phyloP scores from a whole-genome alignment of 2,888 invertebrate genomes.

The Caenorhabditis plicata region DNA sequence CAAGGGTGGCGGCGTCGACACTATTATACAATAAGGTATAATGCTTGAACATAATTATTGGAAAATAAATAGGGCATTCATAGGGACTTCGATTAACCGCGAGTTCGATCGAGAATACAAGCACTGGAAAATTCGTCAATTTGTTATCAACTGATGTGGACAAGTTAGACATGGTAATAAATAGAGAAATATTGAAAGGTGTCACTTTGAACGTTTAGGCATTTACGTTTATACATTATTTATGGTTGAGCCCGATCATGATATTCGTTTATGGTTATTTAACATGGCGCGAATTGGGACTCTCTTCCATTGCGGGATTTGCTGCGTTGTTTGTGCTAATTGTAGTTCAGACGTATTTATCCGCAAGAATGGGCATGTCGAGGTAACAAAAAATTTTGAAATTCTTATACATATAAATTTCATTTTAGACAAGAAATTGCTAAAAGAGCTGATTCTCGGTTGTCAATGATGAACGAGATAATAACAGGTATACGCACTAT shows the following conservation, averaged over 20 bases:
- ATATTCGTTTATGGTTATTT: conserved; percentile 79
- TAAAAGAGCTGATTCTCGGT: conserved; percentile 82
- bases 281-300: conserved; percentile 73
- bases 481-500: conserved; percentile 89
- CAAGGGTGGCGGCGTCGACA: conserved; percentile 80
- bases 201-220: no score
- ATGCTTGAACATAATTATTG: no score
- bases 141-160: conserved; percentile 93
- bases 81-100: conserved; percentile 79
- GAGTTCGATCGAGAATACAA: conserved; percentile 81
- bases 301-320: conserved; percentile 15
- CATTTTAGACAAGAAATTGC: conserved; percentile 79
- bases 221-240: conserved; percentile 83
- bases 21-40: conserved; percentile 84
- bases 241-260: conserved; percentile 87
- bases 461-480: conserved; percentile 91
- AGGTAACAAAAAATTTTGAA: conserved; percentile 28
- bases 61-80: no score
- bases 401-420: neutral
- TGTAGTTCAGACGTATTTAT: conserved; percentile 77
- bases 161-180: conserved; percentile 78
- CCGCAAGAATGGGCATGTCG: conserved; percentile 66
- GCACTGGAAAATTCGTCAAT: conserved; percentile 88
- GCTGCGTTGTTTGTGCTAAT: conserved; percentile 75
- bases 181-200: no score